These are phyloP conservation scores for Labeo catla DNA, from an alignment of 2,113 vertebrate species.

Conservation along the genomic window DNA sequence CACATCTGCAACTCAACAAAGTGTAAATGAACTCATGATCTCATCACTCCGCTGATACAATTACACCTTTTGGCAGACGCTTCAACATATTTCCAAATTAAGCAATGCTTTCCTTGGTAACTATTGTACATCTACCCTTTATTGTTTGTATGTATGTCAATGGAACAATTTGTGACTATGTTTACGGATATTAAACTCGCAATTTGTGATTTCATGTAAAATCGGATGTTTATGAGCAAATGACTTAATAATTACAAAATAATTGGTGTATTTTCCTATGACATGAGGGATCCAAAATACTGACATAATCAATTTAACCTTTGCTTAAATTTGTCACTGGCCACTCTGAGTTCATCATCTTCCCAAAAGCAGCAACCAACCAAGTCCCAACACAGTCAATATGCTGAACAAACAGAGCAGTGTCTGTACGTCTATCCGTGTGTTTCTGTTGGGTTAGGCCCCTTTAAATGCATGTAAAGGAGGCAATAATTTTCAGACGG, in stretches of 20 bases:
- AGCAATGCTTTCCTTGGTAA: constrained; percentile 64
- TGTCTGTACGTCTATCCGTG: constrained; percentile 17
- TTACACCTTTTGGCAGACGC: constrained; percentile 56
- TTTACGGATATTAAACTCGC: not conserved
- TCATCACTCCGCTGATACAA: constrained; percentile 62
- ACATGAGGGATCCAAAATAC: constrained; percentile 15
- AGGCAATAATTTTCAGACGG: constrained; percentile 84
- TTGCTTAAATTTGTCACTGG: constrained; percentile 59
- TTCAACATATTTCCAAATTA: constrained; percentile 50
- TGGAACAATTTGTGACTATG: constrained; percentile 36
- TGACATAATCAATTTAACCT: constrained; percentile 55
- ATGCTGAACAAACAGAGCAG: constrained; percentile 78
- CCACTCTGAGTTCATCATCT: constrained; percentile 74
- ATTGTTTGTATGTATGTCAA: constrained; percentile 41
- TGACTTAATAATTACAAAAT: not conserved
- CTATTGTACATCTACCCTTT: constrained; percentile 52
- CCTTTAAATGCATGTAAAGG: constrained; percentile 73
- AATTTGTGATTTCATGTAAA: not conserved
- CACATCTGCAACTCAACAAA: constrained; percentile 65
- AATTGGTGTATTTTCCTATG: not conserved
- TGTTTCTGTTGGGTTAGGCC: constrained; percentile 73
- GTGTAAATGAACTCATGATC: constrained; percentile 65
- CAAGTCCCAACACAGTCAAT: constrained; percentile 68
- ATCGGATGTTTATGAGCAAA: not conserved
- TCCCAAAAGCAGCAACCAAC: constrained; percentile 74